Percentiles rank a stretch among this genome's conserved stretches.
phyloP scores from a whole-genome alignment of 2,888 invertebrate genomes.

The Microplitis deprimator region DNA sequence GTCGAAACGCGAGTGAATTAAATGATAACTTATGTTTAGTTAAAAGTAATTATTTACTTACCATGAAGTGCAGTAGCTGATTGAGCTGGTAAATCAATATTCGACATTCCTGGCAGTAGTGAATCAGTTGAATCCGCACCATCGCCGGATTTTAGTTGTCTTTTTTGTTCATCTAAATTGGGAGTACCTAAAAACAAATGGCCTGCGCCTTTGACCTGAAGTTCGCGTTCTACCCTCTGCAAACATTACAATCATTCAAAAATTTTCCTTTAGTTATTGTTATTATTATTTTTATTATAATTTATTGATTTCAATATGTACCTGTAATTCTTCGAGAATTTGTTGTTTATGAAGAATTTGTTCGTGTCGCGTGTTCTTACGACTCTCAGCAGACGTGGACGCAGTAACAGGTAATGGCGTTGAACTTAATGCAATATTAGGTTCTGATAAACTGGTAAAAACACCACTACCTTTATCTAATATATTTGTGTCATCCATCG shows the following conservation, averaged over 20 bases:
- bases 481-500: conserved; percentile 73
- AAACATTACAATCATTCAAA: conserved; percentile 48
- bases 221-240: conserved; percentile 80
- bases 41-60: conserved; percentile 44
- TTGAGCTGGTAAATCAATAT: conserved; percentile 71
- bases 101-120: conserved; percentile 71
- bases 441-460: conserved; percentile 63
- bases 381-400: conserved; percentile 58
- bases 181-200: conserved; percentile 62
- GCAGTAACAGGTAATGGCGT: conserved; percentile 45
- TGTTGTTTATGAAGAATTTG: conserved; percentile 80
- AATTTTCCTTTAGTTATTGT: not conserved
- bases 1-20: not conserved
- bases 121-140: conserved; percentile 63
- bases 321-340: conserved; percentile 77
- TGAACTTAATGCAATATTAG: conserved; percentile 63
- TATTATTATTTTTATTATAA: not conserved
- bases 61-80: conserved; percentile 56
- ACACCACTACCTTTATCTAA: conserved; percentile 71
- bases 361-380: conserved; percentile 73
- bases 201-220: conserved; percentile 73
- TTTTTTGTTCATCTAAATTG: conserved; percentile 56
- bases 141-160: conserved; percentile 55
- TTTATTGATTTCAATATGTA: conserved; percentile 40
- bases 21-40: not conserved